A percentile compares a stretch with the other conserved stretches of the same genome.
These are phyloP conservation scores for Nephrotoma flavescens DNA, from an alignment of 2,888 invertebrate species.

Conservation along the genomic window DNA sequence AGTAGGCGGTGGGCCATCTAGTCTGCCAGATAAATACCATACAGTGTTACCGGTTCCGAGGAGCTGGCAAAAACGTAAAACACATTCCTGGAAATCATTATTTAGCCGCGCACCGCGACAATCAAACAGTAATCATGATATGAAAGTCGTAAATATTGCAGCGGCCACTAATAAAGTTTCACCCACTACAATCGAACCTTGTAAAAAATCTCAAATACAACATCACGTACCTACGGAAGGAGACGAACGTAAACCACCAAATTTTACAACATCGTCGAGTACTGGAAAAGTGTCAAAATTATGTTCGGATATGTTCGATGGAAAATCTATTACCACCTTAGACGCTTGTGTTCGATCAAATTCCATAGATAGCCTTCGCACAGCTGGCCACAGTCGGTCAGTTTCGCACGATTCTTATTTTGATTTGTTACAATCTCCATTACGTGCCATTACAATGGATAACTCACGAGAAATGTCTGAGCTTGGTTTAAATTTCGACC, in stretches of 20 bases:
- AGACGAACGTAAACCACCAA: background rate
- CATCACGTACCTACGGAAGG: background rate
- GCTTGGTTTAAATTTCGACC: conserved; percentile 66
- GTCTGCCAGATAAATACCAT: conserved; percentile 66
- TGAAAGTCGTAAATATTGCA: conserved; percentile 16
- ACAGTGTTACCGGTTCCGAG: conserved; percentile 79
- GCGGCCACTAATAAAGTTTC: conserved; percentile 7
- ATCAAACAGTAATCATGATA: conserved; percentile 21
- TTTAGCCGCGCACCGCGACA: conserved; percentile 32
- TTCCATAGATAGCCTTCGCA: conserved; percentile 32
- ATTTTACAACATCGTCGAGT: background rate
- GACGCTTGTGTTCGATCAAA: conserved; percentile 31
- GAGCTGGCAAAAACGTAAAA: conserved; percentile 33
- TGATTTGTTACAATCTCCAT: conserved; percentile 40
- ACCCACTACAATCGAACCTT: background rate
- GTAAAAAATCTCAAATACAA: background rate
- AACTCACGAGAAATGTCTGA: conserved; percentile 59
- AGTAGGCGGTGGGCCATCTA: conserved; percentile 62
- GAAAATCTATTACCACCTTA: conserved; percentile 18
- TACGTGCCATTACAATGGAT: conserved; percentile 25
- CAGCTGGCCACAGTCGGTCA: conserved; percentile 41
- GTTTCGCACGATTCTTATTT: conserved; percentile 91
- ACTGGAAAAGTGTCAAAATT: background rate
- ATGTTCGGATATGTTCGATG: conserved; percentile 17
- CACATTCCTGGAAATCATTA: conserved; percentile 32